A percentile compares a stretch with the other conserved stretches of the same genome.
Evolutionary conservation across 2,797 vertebrate genomes (phyloP).

Genomic region (Poeciliopsis turneri): DNA sequence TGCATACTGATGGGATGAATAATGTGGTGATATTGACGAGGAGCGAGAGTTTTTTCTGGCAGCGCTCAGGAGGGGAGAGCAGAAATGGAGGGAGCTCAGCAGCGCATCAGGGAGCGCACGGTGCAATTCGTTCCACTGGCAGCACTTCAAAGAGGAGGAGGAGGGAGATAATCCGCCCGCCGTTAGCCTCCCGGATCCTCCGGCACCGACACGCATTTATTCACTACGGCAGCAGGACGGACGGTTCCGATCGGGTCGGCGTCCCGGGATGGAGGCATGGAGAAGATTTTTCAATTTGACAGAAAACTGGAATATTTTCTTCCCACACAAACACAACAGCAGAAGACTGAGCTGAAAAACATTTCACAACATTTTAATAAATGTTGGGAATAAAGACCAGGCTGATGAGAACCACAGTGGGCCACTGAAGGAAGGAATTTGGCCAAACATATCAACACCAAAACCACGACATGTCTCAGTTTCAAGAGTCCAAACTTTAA

Average conservation of each 20-base stretch:
- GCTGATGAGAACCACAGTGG: too few species aligned
- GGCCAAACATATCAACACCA: too few species aligned
- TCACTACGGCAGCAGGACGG: constrained; percentile 53
- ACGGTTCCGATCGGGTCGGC: constrained; percentile 69
- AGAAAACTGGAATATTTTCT: constrained; percentile 65
- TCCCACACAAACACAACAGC: constrained; percentile 27
- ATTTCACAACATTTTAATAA: constrained; percentile 7
- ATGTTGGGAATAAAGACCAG: not conserved
- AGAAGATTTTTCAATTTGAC: constrained; percentile 75
- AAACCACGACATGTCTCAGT: too few species aligned
- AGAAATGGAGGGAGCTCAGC: constrained; percentile 70
- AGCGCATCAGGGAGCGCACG: constrained; percentile 70
- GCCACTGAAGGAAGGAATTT: too few species aligned
- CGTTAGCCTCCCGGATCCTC: constrained; percentile 69
- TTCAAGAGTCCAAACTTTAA: too few species aligned
- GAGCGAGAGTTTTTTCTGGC: not conserved
- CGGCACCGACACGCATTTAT: constrained; percentile 43
- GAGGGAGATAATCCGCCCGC: constrained; percentile 70
- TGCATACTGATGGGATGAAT: constrained; percentile 54
- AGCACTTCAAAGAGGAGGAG: constrained; percentile 75
- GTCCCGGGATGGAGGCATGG: constrained; percentile 59
- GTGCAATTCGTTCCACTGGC: constrained; percentile 76
- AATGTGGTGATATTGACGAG: constrained; percentile 24
- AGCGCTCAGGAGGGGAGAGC: constrained; percentile 53
- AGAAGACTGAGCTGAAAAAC: constrained; percentile 26